phyloP scores from a whole-genome alignment of 2,113 vertebrate species.

The Rhynchopsitta pachyrhyncha region DNA sequence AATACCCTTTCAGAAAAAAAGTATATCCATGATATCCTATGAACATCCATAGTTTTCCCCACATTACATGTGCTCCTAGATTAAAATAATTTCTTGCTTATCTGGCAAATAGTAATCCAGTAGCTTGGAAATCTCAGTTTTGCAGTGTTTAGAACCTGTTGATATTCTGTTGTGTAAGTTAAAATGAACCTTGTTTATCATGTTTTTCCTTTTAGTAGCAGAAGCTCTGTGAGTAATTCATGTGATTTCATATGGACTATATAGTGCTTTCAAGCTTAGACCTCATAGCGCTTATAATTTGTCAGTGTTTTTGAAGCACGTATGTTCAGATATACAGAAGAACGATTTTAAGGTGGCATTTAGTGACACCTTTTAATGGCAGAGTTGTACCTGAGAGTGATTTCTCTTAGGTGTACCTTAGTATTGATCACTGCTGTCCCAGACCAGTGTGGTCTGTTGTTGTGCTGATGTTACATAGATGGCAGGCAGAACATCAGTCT shows the following conservation, averaged over 20 bases:
- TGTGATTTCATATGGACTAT: neutral
- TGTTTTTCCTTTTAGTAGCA: neutral
- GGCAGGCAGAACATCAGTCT: neutral
- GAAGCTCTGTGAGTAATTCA: neutral
- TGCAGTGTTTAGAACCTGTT: neutral
- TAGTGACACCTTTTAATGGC: neutral
- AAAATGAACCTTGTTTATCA: neutral
- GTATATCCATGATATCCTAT: neutral
- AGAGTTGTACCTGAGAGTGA: neutral
- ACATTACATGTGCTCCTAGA: neutral
- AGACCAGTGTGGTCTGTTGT: neutral
- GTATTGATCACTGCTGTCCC: neutral
- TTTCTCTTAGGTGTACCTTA: neutral
- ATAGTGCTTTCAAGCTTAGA: neutral
- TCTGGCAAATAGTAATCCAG: neutral
- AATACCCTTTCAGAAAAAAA: neutral
- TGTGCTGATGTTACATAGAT: neutral
- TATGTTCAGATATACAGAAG: neutral
- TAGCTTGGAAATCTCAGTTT: neutral
- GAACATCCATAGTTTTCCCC: neutral
- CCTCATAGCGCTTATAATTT: neutral
- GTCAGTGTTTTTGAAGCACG: neutral
- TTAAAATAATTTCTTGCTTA: neutral
- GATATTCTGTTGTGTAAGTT: neutral
- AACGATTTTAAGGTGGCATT: neutral